Percentiles rank a stretch among this genome's conserved stretches.
Conservation (phyloP, 2,888 invertebrate species). For the Diaperis boleti region DNA sequence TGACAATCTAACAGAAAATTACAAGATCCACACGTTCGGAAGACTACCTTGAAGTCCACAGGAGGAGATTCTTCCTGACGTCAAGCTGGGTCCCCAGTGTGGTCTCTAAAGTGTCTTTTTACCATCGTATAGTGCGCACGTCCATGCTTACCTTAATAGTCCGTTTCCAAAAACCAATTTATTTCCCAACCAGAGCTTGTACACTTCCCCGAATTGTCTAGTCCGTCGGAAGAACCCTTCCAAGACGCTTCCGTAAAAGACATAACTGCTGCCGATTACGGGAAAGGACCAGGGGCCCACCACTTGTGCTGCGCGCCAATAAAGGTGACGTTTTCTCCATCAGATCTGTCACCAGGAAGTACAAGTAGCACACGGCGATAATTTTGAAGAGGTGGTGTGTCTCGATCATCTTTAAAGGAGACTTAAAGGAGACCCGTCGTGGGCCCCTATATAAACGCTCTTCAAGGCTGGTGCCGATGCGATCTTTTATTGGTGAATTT, state of each 20-base stretch:
- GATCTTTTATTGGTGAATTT: too few relatives aligned
- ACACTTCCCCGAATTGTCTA: neutral
- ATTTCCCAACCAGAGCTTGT: constrained; percentile 1
- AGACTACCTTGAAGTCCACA: neutral
- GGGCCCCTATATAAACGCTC: too few relatives aligned
- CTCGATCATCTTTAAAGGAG: too few relatives aligned
- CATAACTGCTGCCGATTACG: neutral
- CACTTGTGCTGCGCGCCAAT: neutral
- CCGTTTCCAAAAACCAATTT: neutral
- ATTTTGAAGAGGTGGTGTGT: too few relatives aligned
- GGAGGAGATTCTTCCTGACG: constrained; percentile 26
- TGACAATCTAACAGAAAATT: constrained; percentile 25
- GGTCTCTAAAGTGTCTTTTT: constrained; percentile 18
- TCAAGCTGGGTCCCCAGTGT: constrained; percentile 38
- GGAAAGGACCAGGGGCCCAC: neutral
- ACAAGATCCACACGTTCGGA: neutral
- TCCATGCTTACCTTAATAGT: neutral
- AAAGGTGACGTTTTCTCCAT: neutral
- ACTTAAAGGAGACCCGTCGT: too few relatives aligned
- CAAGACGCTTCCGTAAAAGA: neutral
- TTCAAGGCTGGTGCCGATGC: too few relatives aligned
- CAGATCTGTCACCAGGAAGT: too few relatives aligned
- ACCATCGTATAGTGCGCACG: neutral
- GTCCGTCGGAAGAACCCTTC: neutral
- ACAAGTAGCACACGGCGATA: too few relatives aligned